These are phyloP conservation scores for Ericerus pela DNA, from an alignment of 1,140 invertebrate genomes.

Conservation along the genomic window DNA sequence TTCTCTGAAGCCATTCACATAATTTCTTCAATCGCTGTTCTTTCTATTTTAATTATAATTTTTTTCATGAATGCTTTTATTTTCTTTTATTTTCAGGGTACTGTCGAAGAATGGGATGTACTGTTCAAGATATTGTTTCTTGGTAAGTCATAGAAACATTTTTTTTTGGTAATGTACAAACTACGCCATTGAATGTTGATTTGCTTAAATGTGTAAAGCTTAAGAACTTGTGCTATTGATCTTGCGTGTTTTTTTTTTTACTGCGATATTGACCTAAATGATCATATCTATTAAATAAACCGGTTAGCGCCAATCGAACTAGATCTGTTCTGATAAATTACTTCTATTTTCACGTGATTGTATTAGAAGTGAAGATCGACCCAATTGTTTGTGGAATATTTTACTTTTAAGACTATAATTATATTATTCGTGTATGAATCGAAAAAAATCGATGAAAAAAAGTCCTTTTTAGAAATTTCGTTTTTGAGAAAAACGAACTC, in stretches of 20 bases:
- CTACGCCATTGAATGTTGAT: not conserved
- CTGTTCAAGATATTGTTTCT: conserved; percentile 19
- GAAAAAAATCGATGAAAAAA: not conserved
- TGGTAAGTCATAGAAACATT: conserved; percentile 17
- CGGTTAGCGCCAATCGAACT: not conserved
- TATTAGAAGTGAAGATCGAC: no score
- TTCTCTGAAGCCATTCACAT: no score
- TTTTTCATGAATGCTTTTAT: no score
- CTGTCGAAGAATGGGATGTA: conserved; percentile 19
- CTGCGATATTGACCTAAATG: conserved; percentile 9
- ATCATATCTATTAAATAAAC: not conserved
- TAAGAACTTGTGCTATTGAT: no score
- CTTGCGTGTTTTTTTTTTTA: conserved; percentile 1
- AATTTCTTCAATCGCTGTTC: no score
- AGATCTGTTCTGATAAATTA: not conserved
- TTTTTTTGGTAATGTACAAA: not conserved
- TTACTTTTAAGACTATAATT: not conserved
- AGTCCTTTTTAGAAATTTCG: not conserved
- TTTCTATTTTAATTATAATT: no score
- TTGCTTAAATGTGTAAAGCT: not conserved
- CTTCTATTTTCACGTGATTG: no score
- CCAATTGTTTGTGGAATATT: not conserved
- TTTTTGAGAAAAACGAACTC: no score
- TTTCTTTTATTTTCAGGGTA: no score
- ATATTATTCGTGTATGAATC: not conserved